Evolutionary conservation across 53 echinoderm and acorn worm species (phyloP).

Genomic region (Henricia sp.): DNA sequence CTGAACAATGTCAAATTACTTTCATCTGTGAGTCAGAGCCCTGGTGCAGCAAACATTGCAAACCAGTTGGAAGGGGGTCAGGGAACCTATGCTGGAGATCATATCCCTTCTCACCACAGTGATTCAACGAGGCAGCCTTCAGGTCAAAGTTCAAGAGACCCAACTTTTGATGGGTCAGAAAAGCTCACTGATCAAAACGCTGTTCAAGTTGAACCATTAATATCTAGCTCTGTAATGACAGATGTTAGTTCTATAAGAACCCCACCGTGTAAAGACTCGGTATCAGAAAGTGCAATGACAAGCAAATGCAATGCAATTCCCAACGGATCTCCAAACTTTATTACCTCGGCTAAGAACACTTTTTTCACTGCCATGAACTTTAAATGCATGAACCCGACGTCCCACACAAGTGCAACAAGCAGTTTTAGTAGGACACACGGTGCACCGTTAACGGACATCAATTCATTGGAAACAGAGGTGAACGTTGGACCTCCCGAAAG

Average conservation of each 20-base stretch:
- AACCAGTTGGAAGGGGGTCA: not conserved
- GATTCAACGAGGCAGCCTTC: not conserved
- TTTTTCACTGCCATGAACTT: not conserved
- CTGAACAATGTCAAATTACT: not conserved
- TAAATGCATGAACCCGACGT: not conserved
- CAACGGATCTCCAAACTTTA: not conserved
- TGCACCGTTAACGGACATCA: not conserved
- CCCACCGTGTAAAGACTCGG: no score
- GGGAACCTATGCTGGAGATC: not conserved
- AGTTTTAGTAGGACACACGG: not conserved
- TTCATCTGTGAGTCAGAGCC: not conserved
- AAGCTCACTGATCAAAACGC: not conserved
- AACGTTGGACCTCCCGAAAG: not conserved
- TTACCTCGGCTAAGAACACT: not conserved
- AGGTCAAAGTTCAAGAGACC: conserved; percentile 21
- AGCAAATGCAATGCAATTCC: conserved; percentile 22
- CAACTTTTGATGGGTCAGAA: not conserved
- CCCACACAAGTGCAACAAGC: not conserved
- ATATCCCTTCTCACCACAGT: not conserved
- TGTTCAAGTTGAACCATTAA: no score
- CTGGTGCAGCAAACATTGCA: not conserved
- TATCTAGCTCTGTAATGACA: no score
- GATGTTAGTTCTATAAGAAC: not conserved
- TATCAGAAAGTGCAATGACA: conserved; percentile 46
- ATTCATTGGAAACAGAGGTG: not conserved